A percentile compares a stretch with the other conserved stretches of the same genome.
These are phyloP conservation scores for Teleogryllus occipitalis DNA, from an alignment of 1,140 invertebrate species.

Conservation along the genomic window DNA sequence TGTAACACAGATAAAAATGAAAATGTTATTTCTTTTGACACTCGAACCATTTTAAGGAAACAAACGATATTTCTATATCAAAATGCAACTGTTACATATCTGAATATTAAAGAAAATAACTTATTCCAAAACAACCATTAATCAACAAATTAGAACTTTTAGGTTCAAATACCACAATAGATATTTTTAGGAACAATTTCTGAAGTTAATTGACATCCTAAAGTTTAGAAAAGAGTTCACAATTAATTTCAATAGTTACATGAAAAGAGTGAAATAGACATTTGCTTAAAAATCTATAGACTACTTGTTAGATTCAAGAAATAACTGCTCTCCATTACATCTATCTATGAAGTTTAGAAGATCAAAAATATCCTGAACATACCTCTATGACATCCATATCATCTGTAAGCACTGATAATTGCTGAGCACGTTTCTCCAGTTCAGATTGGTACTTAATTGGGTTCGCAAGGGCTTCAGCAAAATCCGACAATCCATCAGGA, in stretches of 20 bases:
- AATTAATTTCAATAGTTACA: neutral
- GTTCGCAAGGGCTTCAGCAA: conserved; percentile 94
- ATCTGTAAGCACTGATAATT: conserved; percentile 82
- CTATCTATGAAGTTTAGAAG: neutral
- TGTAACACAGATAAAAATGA: too few relatives aligned
- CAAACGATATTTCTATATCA: too few relatives aligned
- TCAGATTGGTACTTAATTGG: conserved; percentile 95
- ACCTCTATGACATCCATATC: conserved; percentile 37
- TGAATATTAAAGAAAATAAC: too few relatives aligned
- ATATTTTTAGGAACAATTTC: too few relatives aligned
- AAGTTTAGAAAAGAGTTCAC: neutral
- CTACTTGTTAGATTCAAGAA: neutral
- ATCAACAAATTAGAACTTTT: too few relatives aligned
- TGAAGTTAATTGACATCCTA: neutral
- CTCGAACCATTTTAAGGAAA: too few relatives aligned
- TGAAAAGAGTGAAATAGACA: neutral
- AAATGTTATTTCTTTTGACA: too few relatives aligned
- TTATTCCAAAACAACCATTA: too few relatives aligned
- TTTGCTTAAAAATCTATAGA: neutral
- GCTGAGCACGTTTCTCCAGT: conserved; percentile 82
- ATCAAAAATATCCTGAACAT: neutral
- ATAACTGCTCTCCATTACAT: neutral
- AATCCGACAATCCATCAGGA: conserved; percentile 84
- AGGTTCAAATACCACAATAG: too few relatives aligned
- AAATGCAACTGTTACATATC: too few relatives aligned